A percentile compares a stretch with the other conserved stretches of the same genome.
phyloP scores from a whole-genome alignment of 2,797 vertebrate species.

The Hypotaenidia okinawae region DNA sequence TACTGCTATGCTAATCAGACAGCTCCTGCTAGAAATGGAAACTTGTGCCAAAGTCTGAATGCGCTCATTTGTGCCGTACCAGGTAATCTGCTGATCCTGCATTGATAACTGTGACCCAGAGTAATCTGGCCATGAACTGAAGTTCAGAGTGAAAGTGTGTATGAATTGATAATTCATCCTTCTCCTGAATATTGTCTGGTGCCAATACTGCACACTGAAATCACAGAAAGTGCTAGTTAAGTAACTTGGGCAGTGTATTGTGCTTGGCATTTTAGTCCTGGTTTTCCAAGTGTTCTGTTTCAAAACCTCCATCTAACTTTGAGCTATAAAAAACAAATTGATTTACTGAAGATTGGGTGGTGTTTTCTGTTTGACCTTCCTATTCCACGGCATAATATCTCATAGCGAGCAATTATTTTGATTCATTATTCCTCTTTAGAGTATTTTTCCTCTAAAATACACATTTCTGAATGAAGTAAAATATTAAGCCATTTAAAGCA shows the following conservation, averaged over 20 bases:
- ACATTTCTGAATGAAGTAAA: background rate
- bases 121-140: background rate
- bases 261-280: background rate
- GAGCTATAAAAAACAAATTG: background rate
- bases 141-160: background rate
- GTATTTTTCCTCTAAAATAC: background rate
- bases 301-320: background rate
- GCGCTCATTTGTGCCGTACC: background rate
- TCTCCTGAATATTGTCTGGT: background rate
- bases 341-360: background rate
- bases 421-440: conserved; percentile 22
- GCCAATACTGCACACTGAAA: background rate
- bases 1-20: background rate
- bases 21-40: background rate
- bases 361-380: conserved; percentile 9
- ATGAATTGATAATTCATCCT: background rate
- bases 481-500: conserved; percentile 15
- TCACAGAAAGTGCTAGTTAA: background rate
- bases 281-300: background rate
- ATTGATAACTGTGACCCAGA: background rate
- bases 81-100: background rate
- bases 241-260: background rate
- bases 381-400: background rate
- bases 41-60: background rate
- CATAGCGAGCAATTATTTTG: background rate